Base-by-base conservation (phyloP, 2,888 invertebrate genomes). In the Drosophila mayaguana region DNA sequence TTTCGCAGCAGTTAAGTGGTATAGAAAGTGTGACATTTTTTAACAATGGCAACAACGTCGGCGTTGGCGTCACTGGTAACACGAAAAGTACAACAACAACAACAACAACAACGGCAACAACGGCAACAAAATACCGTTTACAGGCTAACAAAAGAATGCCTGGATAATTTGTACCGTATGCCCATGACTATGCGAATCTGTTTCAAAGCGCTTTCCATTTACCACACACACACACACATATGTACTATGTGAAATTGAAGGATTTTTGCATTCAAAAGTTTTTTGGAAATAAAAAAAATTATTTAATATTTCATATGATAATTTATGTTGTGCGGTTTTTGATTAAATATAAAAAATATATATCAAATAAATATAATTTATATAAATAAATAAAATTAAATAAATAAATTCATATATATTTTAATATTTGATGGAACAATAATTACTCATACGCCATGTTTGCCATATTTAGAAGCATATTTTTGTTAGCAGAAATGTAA, bases 121-220 rank as follows among this genome's bases (percentile, higher is more conserved):
- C 14, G 5, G 14, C 36, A 14, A 36, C 16, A 53, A 78, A 79
- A 75, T 75, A 64, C 48, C 70, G 65, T 63, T 79, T 75, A 70
- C 62, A 54, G 80, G 48, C 45, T 60, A 77, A 77, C 80, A 77
- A 77, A 70, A 75, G 77, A 77, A 61, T 55, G 53, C 61, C 66
- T 36, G 77, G 64, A 79, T 80, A 75, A 75, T 78, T 78, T 75
- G 28, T 63, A 66, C 65, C 40, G 57, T 65, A 45, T 50, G 46
- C 32, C 56, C 60, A 65, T 50, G 50, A 59, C 46, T 57, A 59
- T 50, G 45, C 34, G 16, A 18, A 32, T 46, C 18, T 25, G 20
- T 48, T 46, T 69, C 20, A 22, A 20, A 14, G 51, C 36, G 14
- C 18, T 6, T n/a, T 28, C 7, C 48, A 48, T 16, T 1, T 8